A percentile compares a stretch with the other conserved stretches of the same genome.
phyloP scores from a whole-genome alignment of 1,140 invertebrate species.

The Eupristina koningsbergeri region DNA sequence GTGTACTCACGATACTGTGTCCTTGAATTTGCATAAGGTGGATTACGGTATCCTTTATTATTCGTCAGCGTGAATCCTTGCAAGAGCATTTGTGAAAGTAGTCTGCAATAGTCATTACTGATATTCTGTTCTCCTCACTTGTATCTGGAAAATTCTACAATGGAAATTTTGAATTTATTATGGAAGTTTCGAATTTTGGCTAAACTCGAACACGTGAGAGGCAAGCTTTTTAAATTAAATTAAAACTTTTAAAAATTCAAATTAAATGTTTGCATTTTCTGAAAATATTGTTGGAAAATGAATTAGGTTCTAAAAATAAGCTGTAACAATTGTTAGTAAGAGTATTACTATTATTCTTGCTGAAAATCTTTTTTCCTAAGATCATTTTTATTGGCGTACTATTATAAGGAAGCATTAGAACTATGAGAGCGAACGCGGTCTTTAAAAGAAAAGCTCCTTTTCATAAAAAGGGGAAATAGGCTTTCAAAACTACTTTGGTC shows the following conservation, averaged over 20 bases:
- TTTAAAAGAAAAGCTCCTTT: background rate
- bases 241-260: no score
- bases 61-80: background rate
- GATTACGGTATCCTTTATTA: background rate
- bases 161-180: no score
- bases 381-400: background rate
- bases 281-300: no score
- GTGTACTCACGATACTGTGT: background rate
- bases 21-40: background rate
- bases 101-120: background rate
- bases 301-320: no score
- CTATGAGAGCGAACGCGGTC: background rate
- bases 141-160: no score
- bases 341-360: no score
- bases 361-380: no score
- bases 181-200: no score
- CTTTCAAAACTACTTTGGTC: background rate
- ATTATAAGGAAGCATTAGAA: background rate
- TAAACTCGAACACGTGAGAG: no score
- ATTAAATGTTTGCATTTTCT: no score
- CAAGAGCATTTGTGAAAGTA: background rate
- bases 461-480: background rate
- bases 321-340: no score
- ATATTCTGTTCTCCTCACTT: background rate
- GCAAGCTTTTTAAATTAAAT: no score